Evolutionary conservation across 2,797 vertebrate genomes (phyloP).

Genomic region (Arnoldichthys spilopterus): DNA sequence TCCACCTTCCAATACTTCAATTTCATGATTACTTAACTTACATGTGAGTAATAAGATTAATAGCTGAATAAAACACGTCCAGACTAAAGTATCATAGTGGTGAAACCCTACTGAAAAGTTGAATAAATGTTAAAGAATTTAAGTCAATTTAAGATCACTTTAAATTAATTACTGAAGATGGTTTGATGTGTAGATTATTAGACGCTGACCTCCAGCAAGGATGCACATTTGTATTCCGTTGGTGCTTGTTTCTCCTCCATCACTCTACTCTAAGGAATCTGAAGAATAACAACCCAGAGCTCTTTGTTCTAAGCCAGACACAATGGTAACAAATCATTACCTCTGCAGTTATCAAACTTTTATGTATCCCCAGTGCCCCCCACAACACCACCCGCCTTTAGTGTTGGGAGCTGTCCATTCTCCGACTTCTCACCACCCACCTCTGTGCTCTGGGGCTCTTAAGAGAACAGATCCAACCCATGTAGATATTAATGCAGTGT

Average conservation of each 20-base stretch:
- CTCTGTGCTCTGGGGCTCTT: conserved; percentile 37
- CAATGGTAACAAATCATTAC: conserved; percentile 46
- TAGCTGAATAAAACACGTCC: background rate
- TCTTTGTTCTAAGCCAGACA: conserved; percentile 11
- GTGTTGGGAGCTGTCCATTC: conserved; percentile 10
- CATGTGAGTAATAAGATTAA: background rate
- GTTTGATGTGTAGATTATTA: conserved; percentile 5
- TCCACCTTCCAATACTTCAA: background rate
- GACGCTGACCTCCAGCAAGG: conserved; percentile 17
- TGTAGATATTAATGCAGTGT: conserved; percentile 65
- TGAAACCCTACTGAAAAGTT: background rate
- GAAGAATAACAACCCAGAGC: conserved; percentile 25
- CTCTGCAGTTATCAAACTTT: conserved; percentile 43
- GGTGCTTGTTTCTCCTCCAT: conserved; percentile 10
- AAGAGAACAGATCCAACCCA: conserved; percentile 51
- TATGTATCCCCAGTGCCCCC: background rate
- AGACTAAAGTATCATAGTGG: background rate
- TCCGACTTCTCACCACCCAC: conserved; percentile 35
- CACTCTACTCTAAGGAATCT: conserved; percentile 14
- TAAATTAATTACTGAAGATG: background rate
- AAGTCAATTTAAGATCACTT: background rate
- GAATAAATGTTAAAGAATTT: background rate
- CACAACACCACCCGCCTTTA: background rate
- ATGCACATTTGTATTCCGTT: conserved; percentile 2
- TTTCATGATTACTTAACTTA: too few relatives aligned